Evolutionary conservation across 2,888 invertebrate species (phyloP).

Genomic region (Apamea crenata): DNA sequence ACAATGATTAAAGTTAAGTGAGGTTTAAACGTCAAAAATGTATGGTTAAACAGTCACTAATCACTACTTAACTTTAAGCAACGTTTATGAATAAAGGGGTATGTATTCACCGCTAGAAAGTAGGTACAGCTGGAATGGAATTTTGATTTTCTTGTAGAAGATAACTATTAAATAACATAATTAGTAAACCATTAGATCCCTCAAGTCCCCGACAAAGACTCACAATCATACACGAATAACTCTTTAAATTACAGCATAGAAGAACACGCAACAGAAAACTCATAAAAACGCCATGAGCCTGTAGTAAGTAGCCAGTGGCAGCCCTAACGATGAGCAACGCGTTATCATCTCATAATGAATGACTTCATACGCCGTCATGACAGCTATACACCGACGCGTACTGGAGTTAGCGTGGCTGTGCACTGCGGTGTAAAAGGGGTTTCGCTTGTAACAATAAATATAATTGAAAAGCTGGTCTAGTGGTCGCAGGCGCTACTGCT

Average conservation of each 20-base stretch:
- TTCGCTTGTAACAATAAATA: neutral
- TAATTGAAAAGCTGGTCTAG: neutral
- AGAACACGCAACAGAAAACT: neutral
- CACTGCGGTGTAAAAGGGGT: neutral
- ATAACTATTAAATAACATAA: neutral
- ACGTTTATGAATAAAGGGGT: too few species aligned
- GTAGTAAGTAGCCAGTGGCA: neutral
- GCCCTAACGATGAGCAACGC: slow-evolving; percentile 39
- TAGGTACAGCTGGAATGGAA: neutral
- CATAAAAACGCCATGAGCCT: neutral
- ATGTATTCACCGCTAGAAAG: neutral
- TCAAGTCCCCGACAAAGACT: neutral
- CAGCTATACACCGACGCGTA: neutral
- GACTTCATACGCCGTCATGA: slow-evolving; percentile 25
- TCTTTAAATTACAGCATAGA: neutral
- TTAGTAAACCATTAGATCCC: neutral
- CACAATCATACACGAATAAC: neutral
- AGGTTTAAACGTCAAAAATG: neutral
- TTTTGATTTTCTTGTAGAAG: neutral
- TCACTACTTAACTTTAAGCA: too few species aligned
- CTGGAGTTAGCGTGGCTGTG: neutral
- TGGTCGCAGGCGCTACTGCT: neutral
- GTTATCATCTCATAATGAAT: slow-evolving; percentile 24
- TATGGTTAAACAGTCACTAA: too few species aligned
- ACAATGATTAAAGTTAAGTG: neutral